Base-by-base conservation (phyloP, 2,888 invertebrate species). In the Volucella bombylans region DNA sequence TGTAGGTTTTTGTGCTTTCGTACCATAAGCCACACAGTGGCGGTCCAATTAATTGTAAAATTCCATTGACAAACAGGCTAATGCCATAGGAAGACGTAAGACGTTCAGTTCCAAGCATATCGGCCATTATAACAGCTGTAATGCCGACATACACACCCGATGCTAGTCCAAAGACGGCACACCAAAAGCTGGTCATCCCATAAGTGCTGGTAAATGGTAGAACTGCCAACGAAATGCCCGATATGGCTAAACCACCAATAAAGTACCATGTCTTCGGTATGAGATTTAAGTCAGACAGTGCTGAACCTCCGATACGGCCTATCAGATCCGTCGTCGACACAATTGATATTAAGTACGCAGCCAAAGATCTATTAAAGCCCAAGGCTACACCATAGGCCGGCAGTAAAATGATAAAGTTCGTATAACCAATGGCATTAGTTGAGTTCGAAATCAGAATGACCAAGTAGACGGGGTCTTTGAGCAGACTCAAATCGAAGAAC, bases 121-220 rank as follows among this genome's bases (percentile, higher is more conserved):
- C 97, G 0, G 96, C 96, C 96, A 97, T 96, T 4, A 97, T 96
- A 49, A 97, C 94, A 0, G 97, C 96, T 0, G 96, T 96, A 12
- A 97, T 95, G 4, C 97, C 97, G 0, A 96, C 96, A 90, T 97
- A 97, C 2, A 95, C 94, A 10, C 97, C 97, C 0, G 97, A 96
- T 2, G 96, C 95, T 14, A 97, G 91, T 1, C 97, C 97, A 89
- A 97, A 97, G 0, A 95, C 89, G 0, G 95, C 94, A 90, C 96
- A 97, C 89, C 95, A 95, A 39, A 93, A 92, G 64, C 95, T 94
- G 1, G 96, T 93, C 61, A 93, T 92, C 0, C 92, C 89, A 89
- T 96, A 97, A 49, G 93, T 93, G 0, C 92, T 90, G n/a, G 95
- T 94, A 38, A 95, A 91, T 0, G 97, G 97, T 86, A 97, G 92